phyloP scores from a whole-genome alignment of 2,113 vertebrate genomes.

The Falco punctatus region DNA sequence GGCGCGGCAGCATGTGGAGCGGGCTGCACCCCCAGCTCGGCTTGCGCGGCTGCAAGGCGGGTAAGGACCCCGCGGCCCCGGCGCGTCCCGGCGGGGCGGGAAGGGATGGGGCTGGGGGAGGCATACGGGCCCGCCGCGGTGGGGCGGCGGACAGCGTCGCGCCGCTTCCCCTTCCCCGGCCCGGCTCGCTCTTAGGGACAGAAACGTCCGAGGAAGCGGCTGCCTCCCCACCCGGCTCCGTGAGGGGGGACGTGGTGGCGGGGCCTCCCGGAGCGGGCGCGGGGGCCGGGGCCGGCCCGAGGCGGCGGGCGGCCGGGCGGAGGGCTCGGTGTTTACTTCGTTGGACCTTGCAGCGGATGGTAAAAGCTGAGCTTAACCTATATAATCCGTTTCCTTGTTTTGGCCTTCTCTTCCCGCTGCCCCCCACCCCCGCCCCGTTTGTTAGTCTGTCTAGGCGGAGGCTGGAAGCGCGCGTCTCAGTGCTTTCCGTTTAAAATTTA shows the following conservation, averaged over 20 bases:
- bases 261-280: not conserved
- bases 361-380: not conserved
- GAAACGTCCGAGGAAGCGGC: not conserved
- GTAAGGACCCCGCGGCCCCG: conserved; percentile 33
- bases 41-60: conserved; percentile 54
- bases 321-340: not conserved
- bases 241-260: not conserved
- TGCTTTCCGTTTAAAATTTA: not conserved
- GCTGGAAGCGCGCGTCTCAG: not conserved
- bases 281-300: not conserved
- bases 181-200: not conserved
- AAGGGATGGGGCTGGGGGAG: not conserved
- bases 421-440: not conserved
- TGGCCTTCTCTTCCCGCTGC: not conserved
- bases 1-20: conserved; percentile 67
- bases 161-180: not conserved
- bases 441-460: not conserved
- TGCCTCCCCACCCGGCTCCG: not conserved
- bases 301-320: not conserved
- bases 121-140: not conserved
- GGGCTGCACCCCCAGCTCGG: conserved; percentile 55
- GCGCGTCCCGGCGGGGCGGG: not conserved
- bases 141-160: not conserved
- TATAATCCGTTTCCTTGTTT: not conserved
- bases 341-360: not conserved